These are phyloP conservation scores for Choloepus didactylus DNA, from an alignment of 2,797 vertebrate genomes.

Conservation along the genomic window DNA sequence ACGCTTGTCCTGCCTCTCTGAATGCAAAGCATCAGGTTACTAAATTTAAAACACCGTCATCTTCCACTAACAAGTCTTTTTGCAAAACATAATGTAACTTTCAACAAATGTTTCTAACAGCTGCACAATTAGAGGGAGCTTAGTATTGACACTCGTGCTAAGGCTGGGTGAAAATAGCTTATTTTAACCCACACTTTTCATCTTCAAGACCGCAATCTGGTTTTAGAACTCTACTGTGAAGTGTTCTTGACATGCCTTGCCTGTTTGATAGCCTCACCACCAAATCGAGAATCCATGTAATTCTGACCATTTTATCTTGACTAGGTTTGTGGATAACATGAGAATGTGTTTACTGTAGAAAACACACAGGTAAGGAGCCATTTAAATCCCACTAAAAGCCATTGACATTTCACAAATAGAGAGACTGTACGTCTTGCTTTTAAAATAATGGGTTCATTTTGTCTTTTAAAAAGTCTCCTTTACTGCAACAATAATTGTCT, in stretches of 20 bases:
- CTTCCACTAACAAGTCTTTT: background rate
- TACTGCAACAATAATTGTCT: background rate
- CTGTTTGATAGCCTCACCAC: background rate
- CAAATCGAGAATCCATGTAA: background rate
- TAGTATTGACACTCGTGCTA: background rate
- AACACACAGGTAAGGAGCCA: background rate
- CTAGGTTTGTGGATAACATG: background rate
- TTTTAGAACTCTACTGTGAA: background rate
- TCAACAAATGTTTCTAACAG: rapidly evolving
- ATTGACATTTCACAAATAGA: rapidly evolving
- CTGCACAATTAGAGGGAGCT: background rate
- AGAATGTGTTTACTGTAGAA: background rate
- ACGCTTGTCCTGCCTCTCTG: rapidly evolving
- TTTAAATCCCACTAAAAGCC: background rate
- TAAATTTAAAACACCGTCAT: background rate
- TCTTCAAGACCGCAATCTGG: background rate
- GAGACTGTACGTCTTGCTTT: background rate
- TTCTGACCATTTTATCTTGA: background rate
- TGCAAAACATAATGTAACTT: rapidly evolving
- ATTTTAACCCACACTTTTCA: background rate
- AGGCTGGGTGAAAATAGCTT: rapidly evolving
- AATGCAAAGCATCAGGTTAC: background rate
- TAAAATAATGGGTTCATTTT: background rate
- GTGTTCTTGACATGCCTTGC: background rate
- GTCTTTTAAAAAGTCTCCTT: background rate